Percentiles rank a stretch among this genome's conserved stretches.
phyloP scores from a whole-genome alignment of 2,113 vertebrate genomes.

The Scomber scombrus region DNA sequence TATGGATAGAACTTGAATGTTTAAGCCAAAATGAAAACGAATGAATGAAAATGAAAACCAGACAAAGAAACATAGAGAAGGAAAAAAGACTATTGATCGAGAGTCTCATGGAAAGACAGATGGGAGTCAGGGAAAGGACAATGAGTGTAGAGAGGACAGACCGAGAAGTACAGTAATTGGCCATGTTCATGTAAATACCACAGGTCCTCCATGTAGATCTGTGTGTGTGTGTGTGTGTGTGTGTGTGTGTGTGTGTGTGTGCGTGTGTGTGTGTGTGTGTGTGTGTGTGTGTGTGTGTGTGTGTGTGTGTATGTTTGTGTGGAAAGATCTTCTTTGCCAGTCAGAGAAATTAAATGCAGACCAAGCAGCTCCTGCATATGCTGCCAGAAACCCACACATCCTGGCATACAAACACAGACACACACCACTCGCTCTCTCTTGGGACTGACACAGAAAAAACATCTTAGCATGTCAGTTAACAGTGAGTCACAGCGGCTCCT shows the following conservation, averaged over 20 bases:
- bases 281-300: no score
- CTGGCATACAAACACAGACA: conserved; percentile 6
- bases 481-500: conserved; percentile 52
- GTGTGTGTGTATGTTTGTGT: background rate
- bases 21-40: no score
- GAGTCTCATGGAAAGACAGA: conserved; percentile 48
- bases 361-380: conserved; percentile 32
- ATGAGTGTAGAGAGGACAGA: conserved; percentile 6
- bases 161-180: conserved; percentile 59
- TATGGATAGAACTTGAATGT: conserved; percentile 7
- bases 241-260: conserved; percentile 9
- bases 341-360: conserved; percentile 65
- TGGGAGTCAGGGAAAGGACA: conserved; percentile 70
- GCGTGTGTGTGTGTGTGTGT: background rate
- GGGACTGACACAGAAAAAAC: conserved; percentile 30
- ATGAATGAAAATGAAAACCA: conserved; percentile 24
- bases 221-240: conserved; percentile 2
- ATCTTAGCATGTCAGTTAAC: conserved; percentile 26
- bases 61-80: conserved; percentile 2
- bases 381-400: conserved; percentile 45
- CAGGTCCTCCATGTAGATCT: conserved; percentile 29
- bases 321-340: conserved; percentile 51
- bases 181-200: conserved; percentile 62
- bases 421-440: conserved; percentile 17
- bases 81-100: conserved; percentile 5